A percentile compares a stretch with the other conserved stretches of the same genome.
These are phyloP conservation scores for Malurus melanocephalus DNA, from an alignment of 2,113 vertebrate species.

Conservation along the genomic window DNA sequence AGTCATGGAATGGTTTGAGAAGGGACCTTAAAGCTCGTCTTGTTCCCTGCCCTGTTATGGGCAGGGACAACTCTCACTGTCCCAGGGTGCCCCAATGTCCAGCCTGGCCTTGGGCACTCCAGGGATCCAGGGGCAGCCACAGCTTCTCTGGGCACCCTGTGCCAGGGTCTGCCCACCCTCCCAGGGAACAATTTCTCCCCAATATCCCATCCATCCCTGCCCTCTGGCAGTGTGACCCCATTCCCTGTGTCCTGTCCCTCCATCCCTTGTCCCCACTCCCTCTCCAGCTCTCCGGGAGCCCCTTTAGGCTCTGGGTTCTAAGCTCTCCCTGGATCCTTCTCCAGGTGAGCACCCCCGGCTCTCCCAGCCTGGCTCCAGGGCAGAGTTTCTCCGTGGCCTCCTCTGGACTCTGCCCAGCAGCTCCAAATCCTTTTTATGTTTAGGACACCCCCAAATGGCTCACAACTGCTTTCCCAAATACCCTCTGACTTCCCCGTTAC, in stretches of 20 bases:
- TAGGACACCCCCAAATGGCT: neutral
- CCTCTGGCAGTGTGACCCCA: neutral
- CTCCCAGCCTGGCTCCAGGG: neutral
- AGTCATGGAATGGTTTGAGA: neutral
- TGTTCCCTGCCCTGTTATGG: neutral
- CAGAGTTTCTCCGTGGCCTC: neutral
- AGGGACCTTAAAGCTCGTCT: neutral
- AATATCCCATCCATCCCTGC: fast-evolving
- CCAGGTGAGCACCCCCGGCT: neutral
- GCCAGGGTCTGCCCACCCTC: fast-evolving
- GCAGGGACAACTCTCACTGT: fast-evolving
- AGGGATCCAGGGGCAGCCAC: neutral
- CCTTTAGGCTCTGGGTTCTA: neutral
- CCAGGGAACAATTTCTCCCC: fast-evolving
- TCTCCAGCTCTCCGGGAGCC: neutral
- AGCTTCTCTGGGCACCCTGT: neutral
- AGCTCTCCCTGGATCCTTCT: neutral
- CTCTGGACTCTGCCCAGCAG: neutral
- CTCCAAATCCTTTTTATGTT: neutral
- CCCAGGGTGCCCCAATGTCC: fast-evolving
- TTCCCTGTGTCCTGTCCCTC: neutral
- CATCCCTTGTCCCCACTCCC: fast-evolving
- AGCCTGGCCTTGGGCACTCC: fast-evolving
- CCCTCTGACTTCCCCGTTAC: neutral
- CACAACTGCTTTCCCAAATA: neutral